Evolutionary conservation across 2,888 invertebrate genomes (phyloP), one percentile per base, ranked within the genome.

Genomic region (Halictus quadricinctus): DNA sequence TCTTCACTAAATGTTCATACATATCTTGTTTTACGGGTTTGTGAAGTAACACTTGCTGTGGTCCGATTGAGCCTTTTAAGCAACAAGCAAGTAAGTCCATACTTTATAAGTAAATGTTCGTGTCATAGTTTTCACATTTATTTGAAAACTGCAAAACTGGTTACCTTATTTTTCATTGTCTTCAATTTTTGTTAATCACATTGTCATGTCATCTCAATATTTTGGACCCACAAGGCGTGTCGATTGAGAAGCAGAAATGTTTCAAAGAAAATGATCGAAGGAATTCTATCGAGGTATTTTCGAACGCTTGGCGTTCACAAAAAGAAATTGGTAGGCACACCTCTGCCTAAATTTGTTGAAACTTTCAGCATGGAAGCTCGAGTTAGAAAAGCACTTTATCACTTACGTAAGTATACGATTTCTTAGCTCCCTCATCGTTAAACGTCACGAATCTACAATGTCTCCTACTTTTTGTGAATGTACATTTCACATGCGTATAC

Each of bases 371-470:
- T 83, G 58, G 77, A 83, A 83, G 73, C 77, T 83, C 77, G 48
- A 73, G 41, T 84, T 48, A 60, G 41, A 83, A 83, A 84, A 84
- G 69, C 84, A 84, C 84, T 84, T 83, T 77, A 73, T 84, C 83
- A 36, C 78, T 60, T 58, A 83, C n/a, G n/a, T 58, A 72, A 54
- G 46, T 66, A 76, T 82, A 82, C 72, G 36, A 21, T 75, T 18
- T 50, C 74, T 48, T 64, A 75, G 60, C 29, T 64, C 58, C n/a
- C 15, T 25, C 46, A 21, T 48, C 21, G 25, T 66, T 41, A n/a
- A 72, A 72, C 43, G 21, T 64, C 48, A 69, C 29, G 48, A 60
- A n/a, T 81, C 54, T 69, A 83, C 64, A 81, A 83, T 64, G 81
- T 54, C 29, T 75, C 43, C n/a, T 75, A 82, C 43, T 46, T 41